Conservation (phyloP, 2,113 vertebrate genomes). For the Tringa solitaria region DNA sequence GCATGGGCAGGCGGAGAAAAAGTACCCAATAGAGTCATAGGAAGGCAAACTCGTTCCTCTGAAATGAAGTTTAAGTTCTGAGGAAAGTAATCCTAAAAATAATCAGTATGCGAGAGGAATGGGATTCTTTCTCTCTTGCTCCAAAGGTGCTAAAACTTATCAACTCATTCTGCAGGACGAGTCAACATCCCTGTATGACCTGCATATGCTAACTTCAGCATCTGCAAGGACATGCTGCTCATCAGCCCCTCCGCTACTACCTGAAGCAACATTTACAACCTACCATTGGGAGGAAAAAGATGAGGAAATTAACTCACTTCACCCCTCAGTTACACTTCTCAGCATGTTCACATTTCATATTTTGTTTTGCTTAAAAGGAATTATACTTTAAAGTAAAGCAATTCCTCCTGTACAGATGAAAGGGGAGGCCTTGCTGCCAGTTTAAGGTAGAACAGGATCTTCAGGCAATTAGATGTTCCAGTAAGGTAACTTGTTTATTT, state of each 20-base stretch:
- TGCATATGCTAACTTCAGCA: neutral
- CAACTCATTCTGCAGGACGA: neutral
- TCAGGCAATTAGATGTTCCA: neutral
- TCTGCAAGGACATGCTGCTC: neutral
- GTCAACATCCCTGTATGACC: neutral
- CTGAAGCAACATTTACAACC: neutral
- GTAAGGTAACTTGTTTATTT: neutral
- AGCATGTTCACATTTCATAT: neutral
- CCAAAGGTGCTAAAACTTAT: neutral
- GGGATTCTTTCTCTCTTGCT: neutral
- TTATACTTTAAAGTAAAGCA: neutral
- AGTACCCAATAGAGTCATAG: neutral
- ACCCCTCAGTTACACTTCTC: neutral
- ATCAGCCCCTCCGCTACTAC: neutral
- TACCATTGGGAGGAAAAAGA: neutral
- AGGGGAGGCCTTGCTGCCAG: neutral
- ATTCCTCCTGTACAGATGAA: neutral
- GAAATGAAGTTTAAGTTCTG: neutral
- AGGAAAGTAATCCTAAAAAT: neutral
- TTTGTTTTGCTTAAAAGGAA: neutral
- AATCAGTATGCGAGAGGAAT: neutral
- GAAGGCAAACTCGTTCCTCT: neutral
- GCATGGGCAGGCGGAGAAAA: neutral
- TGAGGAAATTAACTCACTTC: neutral
- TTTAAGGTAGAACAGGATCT: neutral